A percentile compares a stretch with the other conserved stretches of the same genome.
These are phyloP conservation scores for Sakesphorus luctuosus DNA, from an alignment of 2,113 vertebrate species.

Conservation along the genomic window DNA sequence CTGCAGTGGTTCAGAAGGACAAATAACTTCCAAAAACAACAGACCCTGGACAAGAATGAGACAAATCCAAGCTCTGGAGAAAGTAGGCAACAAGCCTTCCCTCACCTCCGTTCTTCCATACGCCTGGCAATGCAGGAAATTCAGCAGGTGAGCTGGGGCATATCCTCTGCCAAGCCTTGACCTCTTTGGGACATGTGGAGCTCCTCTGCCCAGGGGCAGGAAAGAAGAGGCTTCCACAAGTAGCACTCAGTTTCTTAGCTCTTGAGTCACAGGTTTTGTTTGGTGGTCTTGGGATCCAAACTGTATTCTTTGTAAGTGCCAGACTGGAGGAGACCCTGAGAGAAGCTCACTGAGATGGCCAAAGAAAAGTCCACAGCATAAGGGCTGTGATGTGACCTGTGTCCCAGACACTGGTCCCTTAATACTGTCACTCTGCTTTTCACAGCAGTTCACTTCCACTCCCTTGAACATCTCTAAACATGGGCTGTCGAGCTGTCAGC, in stretches of 20 bases:
- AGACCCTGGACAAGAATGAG: neutral
- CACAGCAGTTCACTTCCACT: neutral
- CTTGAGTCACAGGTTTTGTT: neutral
- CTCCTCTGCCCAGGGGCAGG: neutral
- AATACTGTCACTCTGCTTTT: neutral
- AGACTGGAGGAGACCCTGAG: neutral
- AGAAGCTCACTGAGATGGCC: neutral
- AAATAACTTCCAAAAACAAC: neutral
- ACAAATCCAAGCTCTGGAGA: neutral
- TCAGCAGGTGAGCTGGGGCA: constrained; percentile 59
- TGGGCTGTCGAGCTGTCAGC: neutral
- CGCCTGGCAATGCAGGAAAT: constrained; percentile 75
- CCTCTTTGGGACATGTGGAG: fast-evolving
- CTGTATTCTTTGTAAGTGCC: neutral
- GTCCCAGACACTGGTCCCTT: neutral
- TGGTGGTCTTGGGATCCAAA: neutral
- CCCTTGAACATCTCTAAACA: neutral
- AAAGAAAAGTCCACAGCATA: neutral
- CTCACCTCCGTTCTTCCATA: constrained; percentile 73
- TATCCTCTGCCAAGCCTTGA: neutral
- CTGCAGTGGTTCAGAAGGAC: constrained; percentile 17
- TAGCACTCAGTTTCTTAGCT: neutral
- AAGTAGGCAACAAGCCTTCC: neutral
- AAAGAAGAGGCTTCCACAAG: neutral
- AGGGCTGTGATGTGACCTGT: neutral